A percentile compares a stretch with the other conserved stretches of the same genome.
Evolutionary conservation across 2,113 vertebrate genomes (phyloP).

Genomic region (Upupa epops): DNA sequence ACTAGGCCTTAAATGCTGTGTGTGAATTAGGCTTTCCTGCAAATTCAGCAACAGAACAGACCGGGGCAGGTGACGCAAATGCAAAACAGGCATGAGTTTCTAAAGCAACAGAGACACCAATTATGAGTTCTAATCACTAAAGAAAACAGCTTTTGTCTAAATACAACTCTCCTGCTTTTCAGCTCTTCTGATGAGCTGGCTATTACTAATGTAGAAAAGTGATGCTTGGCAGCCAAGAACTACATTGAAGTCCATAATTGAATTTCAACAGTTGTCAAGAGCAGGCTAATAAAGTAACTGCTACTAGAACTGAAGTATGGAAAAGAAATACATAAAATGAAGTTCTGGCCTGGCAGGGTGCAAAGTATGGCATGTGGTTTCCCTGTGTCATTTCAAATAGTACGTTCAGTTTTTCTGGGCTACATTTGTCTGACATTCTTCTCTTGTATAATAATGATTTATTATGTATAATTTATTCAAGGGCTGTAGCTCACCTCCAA

Average conservation of each 20-base stretch:
- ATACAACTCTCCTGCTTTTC: background rate
- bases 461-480: constrained; percentile 54
- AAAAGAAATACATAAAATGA: background rate
- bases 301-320: background rate
- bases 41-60: background rate
- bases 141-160: background rate
- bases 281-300: constrained; percentile 37
- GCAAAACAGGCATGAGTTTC: background rate
- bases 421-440: constrained; percentile 14
- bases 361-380: background rate
- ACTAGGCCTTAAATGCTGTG: background rate
- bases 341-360: background rate
- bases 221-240: constrained; percentile 46
- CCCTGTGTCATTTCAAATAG: constrained; percentile 8
- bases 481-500: constrained; percentile 41
- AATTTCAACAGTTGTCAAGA: constrained; percentile 48
- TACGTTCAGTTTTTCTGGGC: constrained; percentile 30
- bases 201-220: background rate
- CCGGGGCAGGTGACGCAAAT: background rate
- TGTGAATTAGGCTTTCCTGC: background rate
- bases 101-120: background rate
- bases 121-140: background rate
- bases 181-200: background rate
- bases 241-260: constrained; percentile 33
- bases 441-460: constrained; percentile 47